phyloP scores from a whole-genome alignment of 2,888 invertebrate genomes.

The Dasysyrphus tricinctus region DNA sequence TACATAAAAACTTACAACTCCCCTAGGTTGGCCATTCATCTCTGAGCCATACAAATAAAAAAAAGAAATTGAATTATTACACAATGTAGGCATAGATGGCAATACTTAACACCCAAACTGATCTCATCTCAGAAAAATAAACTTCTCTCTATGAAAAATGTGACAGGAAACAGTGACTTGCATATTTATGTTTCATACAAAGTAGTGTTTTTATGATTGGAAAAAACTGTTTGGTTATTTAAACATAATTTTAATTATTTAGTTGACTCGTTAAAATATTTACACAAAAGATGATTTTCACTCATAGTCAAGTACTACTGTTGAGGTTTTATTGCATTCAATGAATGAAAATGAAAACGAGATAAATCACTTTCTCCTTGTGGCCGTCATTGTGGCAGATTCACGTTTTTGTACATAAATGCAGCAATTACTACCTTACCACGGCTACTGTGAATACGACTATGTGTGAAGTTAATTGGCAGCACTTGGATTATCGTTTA shows the following conservation, averaged over 20 bases:
- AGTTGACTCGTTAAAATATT: constrained; percentile 39
- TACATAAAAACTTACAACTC: constrained; percentile 48
- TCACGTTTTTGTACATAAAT: constrained; percentile 17
- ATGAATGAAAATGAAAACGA: constrained; percentile 45
- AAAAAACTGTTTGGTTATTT: constrained; percentile 18
- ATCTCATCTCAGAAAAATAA: neutral
- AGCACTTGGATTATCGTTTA: constrained; percentile 32
- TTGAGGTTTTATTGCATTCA: constrained; percentile 11
- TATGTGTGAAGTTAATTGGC: constrained; percentile 58
- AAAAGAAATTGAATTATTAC: constrained; percentile 45
- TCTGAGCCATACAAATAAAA: constrained; percentile 11
- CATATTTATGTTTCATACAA: neutral
- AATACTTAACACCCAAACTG: constrained; percentile 19
- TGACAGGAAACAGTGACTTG: constrained; percentile 22
- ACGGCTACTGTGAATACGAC: constrained; percentile 55
- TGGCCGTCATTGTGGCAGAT: constrained; percentile 47
- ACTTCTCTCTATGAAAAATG: neutral
- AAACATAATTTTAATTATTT: constrained; percentile 47
- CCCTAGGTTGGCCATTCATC: constrained; percentile 58
- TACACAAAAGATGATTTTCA: constrained; percentile 68
- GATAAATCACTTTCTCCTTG: constrained; percentile 67
- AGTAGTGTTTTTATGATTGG: neutral
- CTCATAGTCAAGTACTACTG: constrained; percentile 4
- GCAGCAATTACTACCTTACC: neutral
- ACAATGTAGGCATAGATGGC: constrained; percentile 12